Conservation (phyloP, 2,113 vertebrate genomes). For the Eleginops maclovinus region DNA sequence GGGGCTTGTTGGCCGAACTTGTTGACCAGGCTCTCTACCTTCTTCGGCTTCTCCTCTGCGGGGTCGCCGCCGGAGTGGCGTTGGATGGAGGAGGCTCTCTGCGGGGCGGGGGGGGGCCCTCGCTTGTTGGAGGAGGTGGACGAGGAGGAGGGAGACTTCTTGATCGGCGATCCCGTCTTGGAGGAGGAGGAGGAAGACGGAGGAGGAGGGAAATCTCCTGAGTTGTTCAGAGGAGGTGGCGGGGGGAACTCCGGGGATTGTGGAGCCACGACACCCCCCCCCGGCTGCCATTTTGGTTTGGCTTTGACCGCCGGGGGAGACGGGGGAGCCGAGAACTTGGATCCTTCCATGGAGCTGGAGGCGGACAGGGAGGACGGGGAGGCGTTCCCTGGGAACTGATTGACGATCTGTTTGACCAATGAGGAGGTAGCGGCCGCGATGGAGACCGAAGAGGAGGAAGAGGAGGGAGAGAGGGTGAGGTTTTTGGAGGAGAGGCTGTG, state of each 20-base stretch:
- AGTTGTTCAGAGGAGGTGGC: slow-evolving; percentile 89
- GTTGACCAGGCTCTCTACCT: slow-evolving; percentile 93
- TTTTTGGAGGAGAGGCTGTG: slow-evolving; percentile 89
- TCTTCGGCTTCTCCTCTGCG: slow-evolving; percentile 89
- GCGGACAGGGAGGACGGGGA: slow-evolving; percentile 72
- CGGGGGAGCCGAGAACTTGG: slow-evolving; percentile 79
- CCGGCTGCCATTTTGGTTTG: slow-evolving; percentile 94
- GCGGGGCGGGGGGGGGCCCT: slow-evolving; percentile 91
- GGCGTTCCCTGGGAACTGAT: slow-evolving; percentile 89
- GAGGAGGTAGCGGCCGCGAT: slow-evolving; percentile 86
- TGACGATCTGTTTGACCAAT: slow-evolving; percentile 91
- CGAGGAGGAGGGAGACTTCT: slow-evolving; percentile 85
- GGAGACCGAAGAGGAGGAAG: slow-evolving; percentile 77
- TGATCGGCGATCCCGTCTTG: slow-evolving; percentile 89
- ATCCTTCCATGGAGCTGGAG: slow-evolving; percentile 71
- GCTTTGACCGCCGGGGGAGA: slow-evolving; percentile 94
- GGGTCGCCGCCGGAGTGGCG: slow-evolving; percentile 81
- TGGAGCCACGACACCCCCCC: slow-evolving; percentile 72
- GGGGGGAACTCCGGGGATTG: slow-evolving; percentile 94
- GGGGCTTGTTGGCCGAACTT: slow-evolving; percentile 87
- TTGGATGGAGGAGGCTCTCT: slow-evolving; percentile 95
- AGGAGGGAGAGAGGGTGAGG: slow-evolving; percentile 76
- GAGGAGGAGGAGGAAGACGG: slow-evolving; percentile 70
- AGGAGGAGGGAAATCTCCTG: slow-evolving; percentile 84
- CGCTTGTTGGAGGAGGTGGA: slow-evolving; percentile 89